A percentile compares a stretch with the other conserved stretches of the same genome.
These are phyloP conservation scores for Leucophenga varia DNA, from an alignment of 1,140 invertebrate genomes.

Conservation along the genomic window DNA sequence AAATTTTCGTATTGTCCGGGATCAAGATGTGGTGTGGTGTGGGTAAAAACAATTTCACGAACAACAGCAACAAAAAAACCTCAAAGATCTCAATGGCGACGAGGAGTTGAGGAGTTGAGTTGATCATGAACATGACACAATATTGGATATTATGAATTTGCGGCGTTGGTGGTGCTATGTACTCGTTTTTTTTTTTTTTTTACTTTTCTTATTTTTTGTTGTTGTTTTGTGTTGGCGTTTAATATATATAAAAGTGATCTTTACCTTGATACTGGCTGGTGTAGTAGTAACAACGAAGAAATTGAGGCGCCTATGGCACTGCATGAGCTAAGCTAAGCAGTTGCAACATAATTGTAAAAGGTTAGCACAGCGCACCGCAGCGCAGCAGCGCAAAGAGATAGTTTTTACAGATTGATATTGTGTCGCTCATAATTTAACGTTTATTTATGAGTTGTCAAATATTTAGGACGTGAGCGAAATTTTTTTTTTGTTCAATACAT, in stretches of 20 bases:
- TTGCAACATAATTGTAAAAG: conserved; percentile 21
- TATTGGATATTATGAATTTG: conserved; percentile 45
- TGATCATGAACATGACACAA: conserved; percentile 54
- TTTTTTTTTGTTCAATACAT: too few relatives aligned
- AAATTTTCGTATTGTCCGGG: conserved; percentile 32
- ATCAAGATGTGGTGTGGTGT: conserved; percentile 31
- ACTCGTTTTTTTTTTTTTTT: conserved; percentile 8
- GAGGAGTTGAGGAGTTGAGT: conserved; percentile 1
- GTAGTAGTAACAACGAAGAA: too few relatives aligned
- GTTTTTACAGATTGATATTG: too few relatives aligned
- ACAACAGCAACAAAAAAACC: background rate
- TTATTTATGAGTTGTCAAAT: conserved; percentile 53
- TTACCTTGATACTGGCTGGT: background rate
- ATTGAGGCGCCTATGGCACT: too few relatives aligned
- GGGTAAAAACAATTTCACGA: conserved; percentile 26
- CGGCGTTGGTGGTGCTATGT: conserved; percentile 6
- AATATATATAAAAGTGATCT: background rate
- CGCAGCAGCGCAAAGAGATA: too few relatives aligned
- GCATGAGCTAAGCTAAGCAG: too few relatives aligned
- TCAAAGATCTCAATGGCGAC: conserved; percentile 9
- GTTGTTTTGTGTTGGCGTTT: conserved; percentile 4
- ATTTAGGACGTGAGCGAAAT: conserved; percentile 27
- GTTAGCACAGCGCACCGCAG: conserved; percentile 33
- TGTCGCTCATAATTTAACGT: conserved; percentile 49
- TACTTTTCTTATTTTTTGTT: conserved; percentile 12